Evolutionary conservation across 2,888 invertebrate genomes (phyloP).

Genomic region (Acanthosoma haemorrhoidale): DNA sequence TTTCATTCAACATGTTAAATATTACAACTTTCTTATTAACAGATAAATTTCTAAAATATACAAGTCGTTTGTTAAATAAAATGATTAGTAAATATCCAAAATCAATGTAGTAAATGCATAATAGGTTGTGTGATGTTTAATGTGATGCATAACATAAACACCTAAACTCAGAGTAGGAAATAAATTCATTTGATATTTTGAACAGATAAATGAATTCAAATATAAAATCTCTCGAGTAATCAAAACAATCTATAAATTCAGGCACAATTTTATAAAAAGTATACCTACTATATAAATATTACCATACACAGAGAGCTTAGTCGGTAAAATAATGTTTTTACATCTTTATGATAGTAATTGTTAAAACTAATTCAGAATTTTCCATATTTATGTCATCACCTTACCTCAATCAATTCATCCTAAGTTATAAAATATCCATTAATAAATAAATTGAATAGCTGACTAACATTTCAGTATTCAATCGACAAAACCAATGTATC

Average conservation of each 20-base stretch:
- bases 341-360: not conserved
- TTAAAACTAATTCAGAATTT: not conserved
- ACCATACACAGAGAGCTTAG: not conserved
- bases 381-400: not conserved
- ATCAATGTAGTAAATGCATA: not conserved
- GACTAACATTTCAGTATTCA: not conserved
- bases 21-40: not conserved
- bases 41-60: not conserved
- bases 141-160: too few relatives aligned
- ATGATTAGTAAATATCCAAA: not conserved
- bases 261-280: too few relatives aligned
- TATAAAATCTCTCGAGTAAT: too few relatives aligned
- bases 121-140: too few relatives aligned
- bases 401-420: not conserved
- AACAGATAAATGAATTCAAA: too few relatives aligned
- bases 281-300: not conserved
- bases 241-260: too few relatives aligned
- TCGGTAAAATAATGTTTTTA: not conserved
- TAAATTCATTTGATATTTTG: not conserved
- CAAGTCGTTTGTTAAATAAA: constrained; percentile 8
- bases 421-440: not conserved
- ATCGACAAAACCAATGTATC: not conserved
- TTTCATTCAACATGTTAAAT: not conserved
- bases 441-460: not conserved
- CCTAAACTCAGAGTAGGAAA: too few relatives aligned